Evolutionary conservation across 2,888 invertebrate genomes (phyloP).

Genomic region (Gibbula magus): DNA sequence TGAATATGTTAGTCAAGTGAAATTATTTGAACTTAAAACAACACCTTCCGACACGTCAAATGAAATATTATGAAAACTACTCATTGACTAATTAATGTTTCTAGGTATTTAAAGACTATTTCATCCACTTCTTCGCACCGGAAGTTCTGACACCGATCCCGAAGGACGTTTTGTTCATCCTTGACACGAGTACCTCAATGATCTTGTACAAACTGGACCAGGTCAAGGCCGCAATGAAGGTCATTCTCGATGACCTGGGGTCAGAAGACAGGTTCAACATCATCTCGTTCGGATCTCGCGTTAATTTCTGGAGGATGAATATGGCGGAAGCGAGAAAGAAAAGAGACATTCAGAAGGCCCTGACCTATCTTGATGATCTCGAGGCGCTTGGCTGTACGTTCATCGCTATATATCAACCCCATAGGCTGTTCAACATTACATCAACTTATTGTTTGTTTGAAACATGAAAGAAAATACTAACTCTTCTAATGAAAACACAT

Average conservation of each 20-base stretch:
- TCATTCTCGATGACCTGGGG: slow-evolving; percentile 46
- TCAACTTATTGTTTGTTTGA: too few relatives aligned
- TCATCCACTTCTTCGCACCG: slow-evolving; percentile 86
- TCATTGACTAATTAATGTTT: slow-evolving; percentile 12
- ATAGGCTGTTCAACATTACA: too few relatives aligned
- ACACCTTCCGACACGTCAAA: too few relatives aligned
- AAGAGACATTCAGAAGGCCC: not conserved
- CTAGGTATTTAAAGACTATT: slow-evolving; percentile 80
- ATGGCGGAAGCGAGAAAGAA: not conserved
- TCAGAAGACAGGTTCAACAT: slow-evolving; percentile 53
- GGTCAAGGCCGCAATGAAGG: slow-evolving; percentile 73
- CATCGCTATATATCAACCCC: too few relatives aligned
- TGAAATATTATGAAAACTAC: too few relatives aligned
- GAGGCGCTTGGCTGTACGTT: not conserved
- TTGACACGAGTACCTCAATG: slow-evolving; percentile 87
- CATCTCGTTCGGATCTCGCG: slow-evolving; percentile 34
- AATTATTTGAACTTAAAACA: too few relatives aligned
- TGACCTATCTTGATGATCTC: not conserved
- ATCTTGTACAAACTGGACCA: slow-evolving; percentile 82
- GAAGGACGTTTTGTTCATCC: slow-evolving; percentile 84
- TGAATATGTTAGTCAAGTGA: too few relatives aligned
- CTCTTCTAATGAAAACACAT: too few relatives aligned
- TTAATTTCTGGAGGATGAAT: not conserved
- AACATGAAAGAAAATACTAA: too few relatives aligned
- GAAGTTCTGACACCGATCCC: slow-evolving; percentile 69